These are phyloP conservation scores for sheep (Ovis aries) DNA, from an alignment of 2,113 vertebrate species.

Conservation along the genomic window DNA sequence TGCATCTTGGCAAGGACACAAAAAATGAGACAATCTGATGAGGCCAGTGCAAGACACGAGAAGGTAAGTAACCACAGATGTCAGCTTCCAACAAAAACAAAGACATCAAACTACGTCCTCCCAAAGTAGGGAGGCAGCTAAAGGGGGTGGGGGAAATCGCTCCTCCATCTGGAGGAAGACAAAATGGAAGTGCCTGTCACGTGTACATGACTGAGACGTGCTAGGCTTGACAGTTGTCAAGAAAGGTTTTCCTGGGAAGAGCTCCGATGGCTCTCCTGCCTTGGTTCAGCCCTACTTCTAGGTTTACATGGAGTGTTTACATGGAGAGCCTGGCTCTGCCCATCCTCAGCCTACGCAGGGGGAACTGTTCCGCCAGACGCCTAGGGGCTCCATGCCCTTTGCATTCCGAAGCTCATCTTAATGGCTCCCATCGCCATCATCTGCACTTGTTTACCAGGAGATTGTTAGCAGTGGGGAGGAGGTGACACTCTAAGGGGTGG, in stretches of 20 bases:
- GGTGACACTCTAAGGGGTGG: neutral
- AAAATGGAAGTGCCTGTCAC: neutral
- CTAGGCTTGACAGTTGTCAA: constrained; percentile 1
- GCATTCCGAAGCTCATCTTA: neutral
- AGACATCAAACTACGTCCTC: neutral
- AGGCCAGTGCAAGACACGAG: neutral
- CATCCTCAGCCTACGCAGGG: neutral
- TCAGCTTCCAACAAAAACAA: neutral
- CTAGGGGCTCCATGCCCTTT: neutral
- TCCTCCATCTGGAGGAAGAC: neutral
- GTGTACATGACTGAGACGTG: neutral
- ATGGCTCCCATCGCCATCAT: neutral
- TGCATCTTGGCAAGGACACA: constrained; percentile 57
- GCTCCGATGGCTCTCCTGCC: neutral
- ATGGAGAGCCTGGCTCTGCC: neutral
- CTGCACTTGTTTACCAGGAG: neutral
- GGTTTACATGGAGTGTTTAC: neutral
- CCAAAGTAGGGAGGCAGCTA: neutral
- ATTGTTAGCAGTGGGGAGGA: neutral
- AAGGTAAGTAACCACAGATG: constrained; percentile 2
- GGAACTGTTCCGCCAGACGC: constrained; percentile 12
- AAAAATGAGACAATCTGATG: constrained; percentile 43
- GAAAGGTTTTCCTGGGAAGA: neutral
- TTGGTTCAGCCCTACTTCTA: neutral
- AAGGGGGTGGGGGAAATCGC: neutral